phyloP scores from a whole-genome alignment of 2,888 invertebrate genomes.

The Epicampocera succincta region DNA sequence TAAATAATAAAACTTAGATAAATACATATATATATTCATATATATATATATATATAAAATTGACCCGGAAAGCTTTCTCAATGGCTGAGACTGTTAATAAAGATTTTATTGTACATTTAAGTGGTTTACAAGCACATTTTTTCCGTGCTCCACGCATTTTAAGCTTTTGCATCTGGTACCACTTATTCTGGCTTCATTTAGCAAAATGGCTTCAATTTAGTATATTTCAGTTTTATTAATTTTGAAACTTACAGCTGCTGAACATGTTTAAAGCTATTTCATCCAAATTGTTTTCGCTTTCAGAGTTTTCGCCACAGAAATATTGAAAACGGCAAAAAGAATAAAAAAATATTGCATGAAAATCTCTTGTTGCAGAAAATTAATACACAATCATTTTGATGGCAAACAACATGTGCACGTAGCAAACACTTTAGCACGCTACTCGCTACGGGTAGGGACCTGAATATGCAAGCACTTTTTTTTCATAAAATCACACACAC shows the following conservation, averaged over 20 bases:
- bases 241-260: conserved; percentile 8
- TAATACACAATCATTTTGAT: conserved; percentile 54
- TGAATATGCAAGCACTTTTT: background rate
- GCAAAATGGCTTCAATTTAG: background rate
- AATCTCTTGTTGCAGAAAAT: conserved; percentile 46
- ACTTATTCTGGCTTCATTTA: no score
- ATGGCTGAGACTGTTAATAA: no score
- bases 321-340: conserved; percentile 7
- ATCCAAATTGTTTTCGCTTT: background rate
- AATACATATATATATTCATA: no score
- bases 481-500: no score
- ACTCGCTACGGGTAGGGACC: background rate
- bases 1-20: no score
- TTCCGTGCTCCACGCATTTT: no score
- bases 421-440: conserved; percentile 39
- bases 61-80: no score
- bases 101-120: no score
- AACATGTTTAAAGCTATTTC: background rate
- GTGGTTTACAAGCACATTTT: no score
- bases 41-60: no score
- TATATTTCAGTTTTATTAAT: background rate
- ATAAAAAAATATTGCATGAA: conserved; percentile 19
- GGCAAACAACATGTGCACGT: conserved; percentile 53
- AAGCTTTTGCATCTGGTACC: no score
- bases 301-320: background rate